Evolutionary conservation across 2,797 vertebrate genomes (phyloP).

Genomic region (Cyclura pinguis): DNA sequence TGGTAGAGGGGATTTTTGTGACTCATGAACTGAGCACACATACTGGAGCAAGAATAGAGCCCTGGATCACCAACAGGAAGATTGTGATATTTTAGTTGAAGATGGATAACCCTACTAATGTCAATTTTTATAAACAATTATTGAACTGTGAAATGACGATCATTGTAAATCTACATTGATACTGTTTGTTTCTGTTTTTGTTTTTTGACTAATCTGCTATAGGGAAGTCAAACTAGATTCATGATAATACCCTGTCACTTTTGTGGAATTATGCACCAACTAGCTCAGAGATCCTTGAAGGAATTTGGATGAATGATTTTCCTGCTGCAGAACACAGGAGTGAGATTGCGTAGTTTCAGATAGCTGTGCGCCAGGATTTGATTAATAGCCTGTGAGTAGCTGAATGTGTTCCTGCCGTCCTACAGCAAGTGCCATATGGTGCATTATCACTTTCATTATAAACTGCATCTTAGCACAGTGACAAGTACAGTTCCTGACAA

Average conservation of each 20-base stretch:
- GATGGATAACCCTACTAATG: neutral
- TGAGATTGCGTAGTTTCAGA: slow-evolving; percentile 57
- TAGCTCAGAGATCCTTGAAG: slow-evolving; percentile 49
- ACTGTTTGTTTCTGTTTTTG: neutral
- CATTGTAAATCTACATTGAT: neutral
- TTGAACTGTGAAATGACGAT: neutral
- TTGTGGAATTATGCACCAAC: slow-evolving; percentile 11
- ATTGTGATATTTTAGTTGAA: neutral
- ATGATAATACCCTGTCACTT: neutral
- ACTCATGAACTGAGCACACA: neutral
- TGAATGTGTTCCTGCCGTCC: slow-evolving; percentile 64
- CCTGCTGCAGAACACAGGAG: slow-evolving; percentile 36
- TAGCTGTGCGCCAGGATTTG: slow-evolving; percentile 62
- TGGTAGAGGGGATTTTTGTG: no score
- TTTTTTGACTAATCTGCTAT: neutral
- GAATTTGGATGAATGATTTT: slow-evolving; percentile 44
- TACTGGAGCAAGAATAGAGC: neutral
- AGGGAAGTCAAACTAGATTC: neutral
- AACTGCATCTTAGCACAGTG: slow-evolving; percentile 55
- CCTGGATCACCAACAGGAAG: neutral
- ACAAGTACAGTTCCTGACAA: slow-evolving; percentile 75
- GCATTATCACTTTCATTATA: slow-evolving; percentile 70
- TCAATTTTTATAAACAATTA: slow-evolving; percentile 25
- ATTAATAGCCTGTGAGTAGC: slow-evolving; percentile 73
- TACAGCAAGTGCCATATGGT: slow-evolving; percentile 69